phyloP scores from a whole-genome alignment of 2,888 invertebrate genomes.

The Cryptophagus acutangulus region DNA sequence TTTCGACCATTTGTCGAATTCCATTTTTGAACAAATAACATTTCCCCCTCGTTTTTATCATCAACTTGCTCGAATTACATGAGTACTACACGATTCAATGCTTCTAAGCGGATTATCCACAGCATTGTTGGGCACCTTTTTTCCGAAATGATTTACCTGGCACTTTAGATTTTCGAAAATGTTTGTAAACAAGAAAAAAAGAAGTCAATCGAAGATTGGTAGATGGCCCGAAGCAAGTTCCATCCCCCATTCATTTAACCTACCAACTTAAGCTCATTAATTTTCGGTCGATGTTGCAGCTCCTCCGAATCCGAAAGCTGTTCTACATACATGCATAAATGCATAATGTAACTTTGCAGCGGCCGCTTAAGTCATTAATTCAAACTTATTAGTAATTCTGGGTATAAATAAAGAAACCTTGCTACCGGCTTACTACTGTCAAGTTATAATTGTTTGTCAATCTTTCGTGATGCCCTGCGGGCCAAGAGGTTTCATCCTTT shows the following conservation, averaged over 20 bases:
- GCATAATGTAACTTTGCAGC: slow-evolving; percentile 24
- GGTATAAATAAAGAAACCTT: slow-evolving; percentile 30
- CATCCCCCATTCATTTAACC: slow-evolving; percentile 30
- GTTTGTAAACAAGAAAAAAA: slow-evolving; percentile 12
- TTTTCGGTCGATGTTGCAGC: slow-evolving; percentile 25
- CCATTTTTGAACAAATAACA: slow-evolving; percentile 31
- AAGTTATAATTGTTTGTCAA: slow-evolving; percentile 38
- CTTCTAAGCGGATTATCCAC: slow-evolving; percentile 37
- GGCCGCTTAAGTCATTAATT: slow-evolving; percentile 25
- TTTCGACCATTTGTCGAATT: slow-evolving; percentile 10
- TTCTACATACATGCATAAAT: slow-evolving; percentile 15
- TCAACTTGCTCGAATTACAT: slow-evolving; percentile 31
- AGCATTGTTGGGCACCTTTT: slow-evolving; percentile 28
- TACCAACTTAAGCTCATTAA: slow-evolving; percentile 32
- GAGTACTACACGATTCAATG: slow-evolving; percentile 26
- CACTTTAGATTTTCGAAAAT: neutral
- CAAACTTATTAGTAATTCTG: slow-evolving; percentile 30
- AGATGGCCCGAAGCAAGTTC: slow-evolving; percentile 22
- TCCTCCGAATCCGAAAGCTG: no score
- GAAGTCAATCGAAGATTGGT: slow-evolving; percentile 26
- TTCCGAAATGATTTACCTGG: neutral
- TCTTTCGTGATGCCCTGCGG: slow-evolving; percentile 28
- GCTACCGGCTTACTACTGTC: slow-evolving; percentile 37
- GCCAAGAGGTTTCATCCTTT: slow-evolving; percentile 19
- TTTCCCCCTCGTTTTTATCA: slow-evolving; percentile 34